Conservation (phyloP, 2,888 invertebrate species). For the Drosophila dives region DNA sequence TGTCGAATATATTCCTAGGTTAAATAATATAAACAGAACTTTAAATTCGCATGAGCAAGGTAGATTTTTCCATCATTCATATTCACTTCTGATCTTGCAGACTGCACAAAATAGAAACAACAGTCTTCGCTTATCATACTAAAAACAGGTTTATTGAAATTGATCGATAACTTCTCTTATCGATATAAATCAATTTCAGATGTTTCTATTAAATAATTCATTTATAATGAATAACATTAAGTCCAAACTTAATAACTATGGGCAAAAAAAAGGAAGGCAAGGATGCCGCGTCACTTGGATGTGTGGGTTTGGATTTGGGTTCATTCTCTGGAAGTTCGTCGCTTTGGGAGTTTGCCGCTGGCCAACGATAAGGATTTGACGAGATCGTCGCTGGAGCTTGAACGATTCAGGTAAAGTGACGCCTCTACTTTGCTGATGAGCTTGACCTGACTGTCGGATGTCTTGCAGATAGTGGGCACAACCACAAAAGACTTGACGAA, state of each 20-base stretch:
- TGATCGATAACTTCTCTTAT: neutral
- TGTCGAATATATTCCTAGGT: too few species aligned
- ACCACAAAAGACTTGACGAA: conserved; percentile 11
- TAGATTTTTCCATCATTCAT: neutral
- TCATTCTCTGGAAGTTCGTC: conserved; percentile 45
- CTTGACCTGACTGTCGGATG: conserved; percentile 22
- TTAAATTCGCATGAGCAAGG: neutral
- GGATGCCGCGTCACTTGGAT: neutral
- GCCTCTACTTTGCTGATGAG: conserved; percentile 6
- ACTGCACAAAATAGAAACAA: neutral
- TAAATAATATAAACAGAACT: too few species aligned
- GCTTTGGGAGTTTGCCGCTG: conserved; percentile 48
- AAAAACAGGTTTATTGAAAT: neutral
- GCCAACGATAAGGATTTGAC: neutral
- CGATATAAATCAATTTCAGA: neutral
- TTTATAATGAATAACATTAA: neutral
- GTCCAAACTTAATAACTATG: neutral
- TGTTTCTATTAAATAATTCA: neutral
- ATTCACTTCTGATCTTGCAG: neutral
- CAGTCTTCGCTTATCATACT: too few species aligned
- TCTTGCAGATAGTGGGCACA: conserved; percentile 35
- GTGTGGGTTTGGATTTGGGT: neutral
- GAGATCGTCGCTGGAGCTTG: conserved; percentile 42
- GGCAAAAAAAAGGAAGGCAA: neutral
- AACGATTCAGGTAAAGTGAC: conserved; percentile 44